Evolutionary conservation across 2,797 vertebrate species (phyloP).

Genomic region (Crenuchus spilurus): DNA sequence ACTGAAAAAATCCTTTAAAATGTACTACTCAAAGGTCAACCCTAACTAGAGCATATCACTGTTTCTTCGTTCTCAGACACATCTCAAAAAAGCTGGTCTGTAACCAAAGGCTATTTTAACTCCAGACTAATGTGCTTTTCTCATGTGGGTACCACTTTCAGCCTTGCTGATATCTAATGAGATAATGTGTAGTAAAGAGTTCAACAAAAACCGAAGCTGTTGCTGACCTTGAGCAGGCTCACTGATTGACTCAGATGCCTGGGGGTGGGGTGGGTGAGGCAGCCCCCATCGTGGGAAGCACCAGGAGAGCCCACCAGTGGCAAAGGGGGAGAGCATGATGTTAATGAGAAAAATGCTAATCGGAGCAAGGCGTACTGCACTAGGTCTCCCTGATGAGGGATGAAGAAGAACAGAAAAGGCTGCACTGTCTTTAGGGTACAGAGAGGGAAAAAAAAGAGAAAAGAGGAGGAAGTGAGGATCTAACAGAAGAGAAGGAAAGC

Average conservation of each 20-base stretch:
- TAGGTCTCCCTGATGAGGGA: constrained; percentile 73
- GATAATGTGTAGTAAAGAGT: constrained; percentile 7
- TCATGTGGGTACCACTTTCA: constrained; percentile 11
- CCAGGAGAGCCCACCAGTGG: constrained; percentile 60
- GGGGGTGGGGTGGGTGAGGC: constrained; percentile 13
- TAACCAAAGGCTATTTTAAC: background rate
- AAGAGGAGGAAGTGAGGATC: constrained; percentile 47
- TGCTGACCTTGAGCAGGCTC: constrained; percentile 41
- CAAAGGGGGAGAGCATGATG: constrained; percentile 59
- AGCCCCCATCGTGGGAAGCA: constrained; percentile 56
- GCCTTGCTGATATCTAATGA: constrained; percentile 21
- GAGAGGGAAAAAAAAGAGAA: background rate
- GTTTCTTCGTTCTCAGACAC: too few relatives aligned
- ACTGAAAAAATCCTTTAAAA: too few relatives aligned
- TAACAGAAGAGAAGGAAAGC: constrained; percentile 11
- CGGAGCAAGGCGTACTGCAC: constrained; percentile 65
- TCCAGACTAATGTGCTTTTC: background rate
- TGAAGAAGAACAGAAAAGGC: constrained; percentile 68
- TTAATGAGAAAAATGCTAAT: constrained; percentile 83
- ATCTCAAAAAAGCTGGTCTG: background rate
- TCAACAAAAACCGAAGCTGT: constrained; percentile 23
- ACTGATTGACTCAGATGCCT: constrained; percentile 45
- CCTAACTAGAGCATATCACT: too few relatives aligned
- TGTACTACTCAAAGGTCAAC: too few relatives aligned
- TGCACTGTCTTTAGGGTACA: constrained; percentile 61